Evolutionary conservation across 1,140 invertebrate genomes (phyloP), one percentile per base, ranked within the genome.

Genomic region (Pseudoatta argentina): DNA sequence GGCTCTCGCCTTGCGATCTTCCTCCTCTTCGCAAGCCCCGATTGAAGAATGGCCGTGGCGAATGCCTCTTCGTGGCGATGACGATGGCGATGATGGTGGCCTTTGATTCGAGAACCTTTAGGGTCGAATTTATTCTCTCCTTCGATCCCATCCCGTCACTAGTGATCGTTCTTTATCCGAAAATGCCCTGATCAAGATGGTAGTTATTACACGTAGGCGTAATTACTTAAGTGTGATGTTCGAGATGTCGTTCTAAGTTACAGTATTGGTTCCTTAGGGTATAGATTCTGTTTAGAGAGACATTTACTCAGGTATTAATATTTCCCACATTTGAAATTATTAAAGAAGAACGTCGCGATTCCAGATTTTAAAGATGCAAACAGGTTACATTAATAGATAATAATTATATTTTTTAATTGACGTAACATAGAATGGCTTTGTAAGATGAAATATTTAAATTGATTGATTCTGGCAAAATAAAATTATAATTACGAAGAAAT

Each of bases 11-110:
- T 67, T 73, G 59, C 76, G 81, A 88, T 77, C 73, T 81, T 78
- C 61, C 53, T 64, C 39, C 59, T 81, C 71, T 66, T 55, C 57
- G 44, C 24, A 18, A 66, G 18, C n/a, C 30, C 27, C 76, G 44
- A 85, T 89, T 82, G 91, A 87, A 73, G 51, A 89, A 89, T 77
- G 78, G 63, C 86, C 75, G 78, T 76, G 67, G 76, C 67, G 86
- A 89, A 89, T 87, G 48, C 63, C 34, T 64, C 63, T 71, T 66
- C 61, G 39, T 78, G 85, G 66, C 85, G 75, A 83, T 79, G 63
- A 66, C 76, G 76, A 71, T 73, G 83, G 51, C 77, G 85, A 73
- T 61, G 87, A 55, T 75, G 73, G 27, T 73, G 21, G 34, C n/a
- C 24, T 75, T 72, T 71, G 72, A 87, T 85, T 85, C 71, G 39